Conservation (phyloP, 1,140 invertebrate genomes). For the Zaprionus ornatus region DNA sequence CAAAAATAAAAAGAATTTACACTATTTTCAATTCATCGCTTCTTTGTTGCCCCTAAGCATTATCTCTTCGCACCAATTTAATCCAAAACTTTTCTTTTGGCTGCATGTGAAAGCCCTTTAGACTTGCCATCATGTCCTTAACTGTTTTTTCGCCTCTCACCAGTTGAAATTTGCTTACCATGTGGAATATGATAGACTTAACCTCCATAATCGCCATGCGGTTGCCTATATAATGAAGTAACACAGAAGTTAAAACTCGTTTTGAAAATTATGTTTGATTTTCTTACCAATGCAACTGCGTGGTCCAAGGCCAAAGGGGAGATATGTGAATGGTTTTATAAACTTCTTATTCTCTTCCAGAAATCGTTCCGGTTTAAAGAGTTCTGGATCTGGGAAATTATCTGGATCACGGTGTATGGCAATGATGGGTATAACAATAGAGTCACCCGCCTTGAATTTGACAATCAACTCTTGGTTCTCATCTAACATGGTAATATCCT, state of each 20-base stretch:
- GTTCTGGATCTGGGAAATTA: conserved; percentile 85
- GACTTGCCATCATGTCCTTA: conserved; percentile 65
- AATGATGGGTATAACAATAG: conserved; percentile 83
- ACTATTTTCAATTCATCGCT: no score
- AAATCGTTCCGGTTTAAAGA: conserved; percentile 86
- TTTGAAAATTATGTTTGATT: neutral
- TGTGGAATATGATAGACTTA: conserved; percentile 71
- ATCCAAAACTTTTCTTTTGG: conserved; percentile 62
- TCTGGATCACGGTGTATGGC: conserved; percentile 84
- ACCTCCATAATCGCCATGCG: conserved; percentile 84
- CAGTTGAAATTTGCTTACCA: conserved; percentile 63
- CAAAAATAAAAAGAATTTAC: no score
- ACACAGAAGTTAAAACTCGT: neutral
- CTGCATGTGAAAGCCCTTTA: conserved; percentile 41
- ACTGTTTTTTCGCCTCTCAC: conserved; percentile 72
- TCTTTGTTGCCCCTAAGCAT: neutral
- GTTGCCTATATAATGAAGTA: conserved; percentile 65
- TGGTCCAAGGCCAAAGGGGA: conserved; percentile 84
- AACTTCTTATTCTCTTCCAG: conserved; percentile 82
- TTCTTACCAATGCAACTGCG: conserved; percentile 84
- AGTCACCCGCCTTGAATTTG: conserved; percentile 79
- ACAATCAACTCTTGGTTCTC: conserved; percentile 42
- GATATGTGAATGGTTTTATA: conserved; percentile 63
- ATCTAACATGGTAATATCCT: conserved; percentile 65
- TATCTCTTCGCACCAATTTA: conserved; percentile 44